These are phyloP conservation scores for Chamaea fasciata DNA, from an alignment of 2,113 vertebrate species.

Conservation along the genomic window DNA sequence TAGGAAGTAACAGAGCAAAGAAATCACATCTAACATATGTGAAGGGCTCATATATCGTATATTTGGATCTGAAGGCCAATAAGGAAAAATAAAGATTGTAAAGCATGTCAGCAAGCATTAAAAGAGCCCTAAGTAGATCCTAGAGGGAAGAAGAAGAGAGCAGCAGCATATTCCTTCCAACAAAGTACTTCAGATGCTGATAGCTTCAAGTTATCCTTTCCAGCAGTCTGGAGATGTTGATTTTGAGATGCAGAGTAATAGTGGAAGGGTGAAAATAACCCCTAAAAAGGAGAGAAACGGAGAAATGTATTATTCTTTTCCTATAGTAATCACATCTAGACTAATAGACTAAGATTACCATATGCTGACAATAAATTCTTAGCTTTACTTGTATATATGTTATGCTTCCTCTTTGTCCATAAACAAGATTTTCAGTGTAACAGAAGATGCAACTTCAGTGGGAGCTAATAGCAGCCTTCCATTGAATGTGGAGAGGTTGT, in stretches of 20 bases:
- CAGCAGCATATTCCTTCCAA: neutral
- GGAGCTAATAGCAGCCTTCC: neutral
- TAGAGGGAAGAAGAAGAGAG: neutral
- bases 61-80: neutral
- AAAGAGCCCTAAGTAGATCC: neutral
- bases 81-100: neutral
- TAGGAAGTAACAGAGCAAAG: neutral
- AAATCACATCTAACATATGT: neutral
- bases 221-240: neutral
- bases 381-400: neutral
- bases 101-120: neutral
- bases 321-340: neutral
- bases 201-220: neutral
- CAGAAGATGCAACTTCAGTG: neutral
- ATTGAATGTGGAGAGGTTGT: neutral
- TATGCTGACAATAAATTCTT: neutral
- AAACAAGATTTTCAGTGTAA: neutral
- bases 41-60: neutral
- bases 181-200: neutral
- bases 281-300: neutral
- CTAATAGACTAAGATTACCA: neutral
- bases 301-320: neutral
- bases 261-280: neutral
- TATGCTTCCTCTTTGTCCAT: neutral
- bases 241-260: neutral